These are phyloP conservation scores for Etheostoma nigrum DNA, from an alignment of 2,797 vertebrate species.

Conservation along the genomic window DNA sequence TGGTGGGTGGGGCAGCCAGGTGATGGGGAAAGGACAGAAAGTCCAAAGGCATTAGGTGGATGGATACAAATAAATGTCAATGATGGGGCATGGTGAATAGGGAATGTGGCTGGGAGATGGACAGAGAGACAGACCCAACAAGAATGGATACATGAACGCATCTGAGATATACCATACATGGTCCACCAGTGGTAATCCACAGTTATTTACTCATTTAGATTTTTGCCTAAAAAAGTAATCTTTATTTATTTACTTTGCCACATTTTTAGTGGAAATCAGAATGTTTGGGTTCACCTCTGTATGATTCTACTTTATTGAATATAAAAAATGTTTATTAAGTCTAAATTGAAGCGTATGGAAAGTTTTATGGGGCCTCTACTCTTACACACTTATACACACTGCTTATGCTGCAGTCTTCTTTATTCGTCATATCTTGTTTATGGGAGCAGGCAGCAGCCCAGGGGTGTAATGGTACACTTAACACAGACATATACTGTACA, in stretches of 20 bases:
- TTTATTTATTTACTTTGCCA: too few relatives aligned
- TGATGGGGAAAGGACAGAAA: too few relatives aligned
- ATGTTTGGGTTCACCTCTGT: not conserved
- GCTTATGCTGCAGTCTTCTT: constrained; percentile 5
- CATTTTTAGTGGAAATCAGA: not conserved
- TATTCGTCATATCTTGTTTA: not conserved
- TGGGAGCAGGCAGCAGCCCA: not conserved
- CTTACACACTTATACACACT: not conserved
- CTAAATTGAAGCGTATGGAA: not conserved
- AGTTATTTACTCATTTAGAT: too few relatives aligned
- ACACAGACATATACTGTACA: constrained; percentile 1
- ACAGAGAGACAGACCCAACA: not conserved
- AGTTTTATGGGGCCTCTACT: not conserved
- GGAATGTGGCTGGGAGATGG: too few relatives aligned
- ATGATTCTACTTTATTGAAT: not conserved
- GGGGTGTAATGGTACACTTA: not conserved
- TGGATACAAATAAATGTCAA: too few relatives aligned
- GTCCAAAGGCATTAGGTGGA: too few relatives aligned
- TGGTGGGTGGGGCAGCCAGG: too few relatives aligned
- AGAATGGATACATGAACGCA: not conserved
- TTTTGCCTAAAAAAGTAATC: not conserved
- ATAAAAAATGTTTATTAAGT: not conserved
- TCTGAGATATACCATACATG: not conserved
- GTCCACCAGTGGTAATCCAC: not conserved
- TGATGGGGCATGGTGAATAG: too few relatives aligned